Percentiles rank a stretch among this genome's conserved stretches.
These are phyloP conservation scores for Tetragonisca angustula DNA, from an alignment of 2,888 invertebrate genomes.

Conservation along the genomic window DNA sequence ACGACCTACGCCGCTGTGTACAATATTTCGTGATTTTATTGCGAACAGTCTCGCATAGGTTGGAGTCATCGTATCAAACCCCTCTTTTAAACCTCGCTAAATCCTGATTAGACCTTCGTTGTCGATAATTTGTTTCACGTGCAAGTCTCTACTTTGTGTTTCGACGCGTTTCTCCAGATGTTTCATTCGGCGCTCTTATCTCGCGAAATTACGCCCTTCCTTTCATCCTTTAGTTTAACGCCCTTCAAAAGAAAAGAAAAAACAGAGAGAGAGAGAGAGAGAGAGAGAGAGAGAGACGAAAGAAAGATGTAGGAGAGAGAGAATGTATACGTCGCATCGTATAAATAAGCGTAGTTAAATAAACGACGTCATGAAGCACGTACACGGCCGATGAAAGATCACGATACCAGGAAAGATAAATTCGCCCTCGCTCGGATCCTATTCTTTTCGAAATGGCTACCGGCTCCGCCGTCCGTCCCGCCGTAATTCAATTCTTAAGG, in stretches of 20 bases:
- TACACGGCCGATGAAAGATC: conserved; percentile 59
- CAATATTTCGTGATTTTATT: conserved; percentile 26
- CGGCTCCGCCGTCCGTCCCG: conserved; percentile 55
- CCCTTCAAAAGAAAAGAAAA: neutral
- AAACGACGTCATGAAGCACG: conserved; percentile 45
- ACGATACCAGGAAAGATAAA: conserved; percentile 64
- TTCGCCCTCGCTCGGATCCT: conserved; percentile 54
- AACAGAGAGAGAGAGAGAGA: neutral
- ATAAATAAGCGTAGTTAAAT: conserved; percentile 64
- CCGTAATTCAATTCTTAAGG: conserved; percentile 79
- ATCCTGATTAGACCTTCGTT: neutral
- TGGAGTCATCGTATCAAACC: neutral
- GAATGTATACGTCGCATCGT: conserved; percentile 15
- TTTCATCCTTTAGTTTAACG: conserved; percentile 13
- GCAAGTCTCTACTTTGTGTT: neutral
- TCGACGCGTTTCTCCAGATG: neutral
- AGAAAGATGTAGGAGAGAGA: no score
- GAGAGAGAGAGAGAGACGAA: no score
- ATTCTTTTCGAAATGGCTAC: conserved; percentile 72
- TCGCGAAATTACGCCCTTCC: conserved; percentile 15
- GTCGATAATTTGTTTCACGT: neutral
- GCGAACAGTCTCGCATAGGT: conserved; percentile 19
- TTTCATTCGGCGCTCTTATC: neutral
- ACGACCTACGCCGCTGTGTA: conserved; percentile 49
- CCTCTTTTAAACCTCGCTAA: no score